phyloP scores from a whole-genome alignment of 2,113 vertebrate species.

The Hemichromis elongatus region DNA sequence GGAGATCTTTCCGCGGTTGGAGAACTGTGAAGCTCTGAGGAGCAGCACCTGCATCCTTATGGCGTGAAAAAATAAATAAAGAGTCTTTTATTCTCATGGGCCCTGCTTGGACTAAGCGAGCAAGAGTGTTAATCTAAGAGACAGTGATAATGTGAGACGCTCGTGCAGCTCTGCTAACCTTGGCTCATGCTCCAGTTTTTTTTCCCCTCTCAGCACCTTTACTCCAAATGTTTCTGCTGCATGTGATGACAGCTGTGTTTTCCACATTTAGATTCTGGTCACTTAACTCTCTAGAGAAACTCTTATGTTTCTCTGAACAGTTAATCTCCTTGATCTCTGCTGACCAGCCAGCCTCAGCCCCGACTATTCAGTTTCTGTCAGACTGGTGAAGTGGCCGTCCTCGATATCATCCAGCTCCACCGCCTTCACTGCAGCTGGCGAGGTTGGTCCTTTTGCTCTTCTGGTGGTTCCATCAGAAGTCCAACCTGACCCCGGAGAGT shows the following conservation, averaged over 20 bases:
- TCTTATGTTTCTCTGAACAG: neutral
- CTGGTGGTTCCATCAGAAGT: neutral
- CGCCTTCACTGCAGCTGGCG: neutral
- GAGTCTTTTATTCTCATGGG: neutral
- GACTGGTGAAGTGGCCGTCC: neutral
- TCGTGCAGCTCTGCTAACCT: neutral
- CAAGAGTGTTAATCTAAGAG: neutral
- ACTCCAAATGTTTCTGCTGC: neutral
- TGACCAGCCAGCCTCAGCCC: neutral
- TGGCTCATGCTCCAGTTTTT: neutral
- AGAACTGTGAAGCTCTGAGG: neutral
- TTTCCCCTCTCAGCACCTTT: neutral
- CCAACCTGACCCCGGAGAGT: neutral
- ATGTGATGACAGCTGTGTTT: neutral
- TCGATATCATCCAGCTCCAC: neutral
- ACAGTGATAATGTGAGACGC: neutral
- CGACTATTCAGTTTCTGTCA: neutral
- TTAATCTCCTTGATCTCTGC: neutral
- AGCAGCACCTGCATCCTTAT: neutral
- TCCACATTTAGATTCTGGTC: neutral
- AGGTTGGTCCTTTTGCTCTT: neutral
- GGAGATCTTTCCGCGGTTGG: rapidly evolving
- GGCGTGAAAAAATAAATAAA: neutral
- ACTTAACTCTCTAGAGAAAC: neutral
- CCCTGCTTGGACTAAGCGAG: neutral